Evolutionary conservation across 2,797 vertebrate genomes (phyloP), one percentile per base, ranked within the genome.

Genomic region (Neoniphon sammara): DNA sequence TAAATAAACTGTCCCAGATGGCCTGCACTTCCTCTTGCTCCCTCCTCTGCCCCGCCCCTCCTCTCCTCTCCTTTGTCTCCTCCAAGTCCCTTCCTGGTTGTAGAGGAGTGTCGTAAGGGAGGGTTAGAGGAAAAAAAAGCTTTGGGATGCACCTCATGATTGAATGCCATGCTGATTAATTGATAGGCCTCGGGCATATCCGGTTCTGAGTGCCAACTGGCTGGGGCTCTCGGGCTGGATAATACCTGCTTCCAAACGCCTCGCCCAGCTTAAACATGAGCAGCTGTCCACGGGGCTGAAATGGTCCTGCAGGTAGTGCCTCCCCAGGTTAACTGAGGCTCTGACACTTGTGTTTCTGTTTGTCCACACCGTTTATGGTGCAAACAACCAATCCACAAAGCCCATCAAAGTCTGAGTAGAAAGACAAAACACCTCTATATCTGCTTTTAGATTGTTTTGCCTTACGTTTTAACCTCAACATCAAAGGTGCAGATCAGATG

Each of bases 331-430:
- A n/a, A n/a, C 6, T 31, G 6, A 31, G 30, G 30, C 30, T 31
- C 30, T 31, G 30, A n/a, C 34, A 60, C 46, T 17, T 61, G 21
- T 58, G 53, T 54, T 30, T 52, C 20, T 44, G 34, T 18, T 72
- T 70, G 18, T 27, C 54, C 6, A 25, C 60, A 67, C 47, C 30
- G 39, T 56, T 23, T 49, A 59, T 73, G 59, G 47, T 36, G 59
- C 61, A 56, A 44, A 50, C 62, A 53, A 76, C 69, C 12, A 67
- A 81, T 80, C 52, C 50, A 66, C 58, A 44, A 44, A 65, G 30
- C 34, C 4, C 34, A 5, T n/a, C n/a, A n/a, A 42, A 55, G 39
- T 57, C n/a, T 58, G 25, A 27, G 9, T 31, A 17, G 23, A 39
- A 23, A 9, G 21, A 36, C 70, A 53, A 20, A 39, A 18, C 49